Percentiles rank a stretch among this genome's conserved stretches.
These are phyloP conservation scores for Magallana nippona DNA, from an alignment of 2,888 invertebrate species.

Conservation along the genomic window DNA sequence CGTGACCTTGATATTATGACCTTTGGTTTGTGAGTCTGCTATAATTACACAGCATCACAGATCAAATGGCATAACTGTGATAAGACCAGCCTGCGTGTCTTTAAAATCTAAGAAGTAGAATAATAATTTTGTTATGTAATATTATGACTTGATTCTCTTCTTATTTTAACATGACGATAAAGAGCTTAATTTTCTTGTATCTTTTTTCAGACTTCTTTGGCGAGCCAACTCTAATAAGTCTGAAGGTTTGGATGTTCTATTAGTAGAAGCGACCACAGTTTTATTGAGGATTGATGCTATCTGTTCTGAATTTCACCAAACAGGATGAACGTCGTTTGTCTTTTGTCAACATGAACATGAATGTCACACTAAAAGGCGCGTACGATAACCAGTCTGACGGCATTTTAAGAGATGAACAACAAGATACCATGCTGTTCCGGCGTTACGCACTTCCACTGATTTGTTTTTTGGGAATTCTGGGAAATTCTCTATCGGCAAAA, in stretches of 20 bases:
- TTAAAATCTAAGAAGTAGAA: too few relatives aligned
- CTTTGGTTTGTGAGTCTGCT: too few relatives aligned
- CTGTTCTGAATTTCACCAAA: not conserved
- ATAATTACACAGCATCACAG: too few relatives aligned
- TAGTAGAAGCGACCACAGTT: not conserved
- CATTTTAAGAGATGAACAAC: not conserved
- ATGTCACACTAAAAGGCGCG: not conserved
- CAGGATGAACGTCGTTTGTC: not conserved
- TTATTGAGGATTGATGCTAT: conserved; percentile 9
- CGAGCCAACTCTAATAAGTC: not conserved
- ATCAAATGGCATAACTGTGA: too few relatives aligned
- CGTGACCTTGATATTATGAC: too few relatives aligned
- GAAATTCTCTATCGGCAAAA: conserved; percentile 87
- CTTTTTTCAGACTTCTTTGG: too few relatives aligned
- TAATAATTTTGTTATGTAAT: too few relatives aligned
- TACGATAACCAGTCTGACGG: not conserved
- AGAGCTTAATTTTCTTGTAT: too few relatives aligned
- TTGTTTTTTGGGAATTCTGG: conserved; percentile 86
- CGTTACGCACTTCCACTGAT: conserved; percentile 83
- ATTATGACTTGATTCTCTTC: too few relatives aligned
- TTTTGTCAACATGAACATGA: conserved; percentile 16
- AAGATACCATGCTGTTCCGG: conserved; percentile 44
- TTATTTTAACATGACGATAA: too few relatives aligned
- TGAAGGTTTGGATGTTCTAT: too few relatives aligned
- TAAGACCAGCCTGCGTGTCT: too few relatives aligned